Conservation (phyloP, 2,113 vertebrate genomes). For the Aldabrachelys gigantea region DNA sequence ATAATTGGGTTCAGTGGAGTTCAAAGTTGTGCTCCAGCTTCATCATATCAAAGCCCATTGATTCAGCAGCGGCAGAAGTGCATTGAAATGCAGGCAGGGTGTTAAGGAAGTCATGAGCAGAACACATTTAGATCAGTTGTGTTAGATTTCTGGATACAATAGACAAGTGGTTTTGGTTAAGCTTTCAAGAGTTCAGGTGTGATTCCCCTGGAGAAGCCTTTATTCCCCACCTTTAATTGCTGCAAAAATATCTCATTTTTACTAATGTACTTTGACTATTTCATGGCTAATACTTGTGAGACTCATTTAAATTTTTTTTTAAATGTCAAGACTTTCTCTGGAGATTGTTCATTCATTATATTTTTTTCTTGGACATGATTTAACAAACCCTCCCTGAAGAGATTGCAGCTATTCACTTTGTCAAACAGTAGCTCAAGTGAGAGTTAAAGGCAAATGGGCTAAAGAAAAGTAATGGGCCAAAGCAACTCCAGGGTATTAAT, state of each 20-base stretch:
- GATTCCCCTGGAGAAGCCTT: conserved; percentile 64
- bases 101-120: conserved; percentile 73
- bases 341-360: conserved; percentile 80
- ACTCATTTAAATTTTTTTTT: conserved; percentile 69
- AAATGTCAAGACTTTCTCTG: conserved; percentile 79
- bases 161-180: conserved; percentile 60
- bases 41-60: conserved; percentile 81
- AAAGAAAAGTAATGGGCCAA: conserved; percentile 64
- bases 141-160: conserved; percentile 67
- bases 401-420: conserved; percentile 76
- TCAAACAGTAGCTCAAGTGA: conserved; percentile 64
- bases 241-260: conserved; percentile 66
- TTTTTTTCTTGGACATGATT: conserved; percentile 83
- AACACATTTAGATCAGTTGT: conserved; percentile 59
- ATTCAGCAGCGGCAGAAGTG: conserved; percentile 68
- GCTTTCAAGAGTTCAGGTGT: conserved; percentile 67
- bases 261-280: conserved; percentile 63
- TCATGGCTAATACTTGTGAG: conserved; percentile 67
- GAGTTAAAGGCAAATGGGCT: conserved; percentile 77
- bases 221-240: conserved; percentile 55
- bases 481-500: conserved; percentile 41
- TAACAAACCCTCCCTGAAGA: conserved; percentile 77
- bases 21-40: conserved; percentile 79
- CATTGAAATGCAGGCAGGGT: conserved; percentile 67
- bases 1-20: conserved; percentile 84